Base-by-base conservation (phyloP, 2,797 vertebrate species). In the Platyrinchus mystaceus region DNA sequence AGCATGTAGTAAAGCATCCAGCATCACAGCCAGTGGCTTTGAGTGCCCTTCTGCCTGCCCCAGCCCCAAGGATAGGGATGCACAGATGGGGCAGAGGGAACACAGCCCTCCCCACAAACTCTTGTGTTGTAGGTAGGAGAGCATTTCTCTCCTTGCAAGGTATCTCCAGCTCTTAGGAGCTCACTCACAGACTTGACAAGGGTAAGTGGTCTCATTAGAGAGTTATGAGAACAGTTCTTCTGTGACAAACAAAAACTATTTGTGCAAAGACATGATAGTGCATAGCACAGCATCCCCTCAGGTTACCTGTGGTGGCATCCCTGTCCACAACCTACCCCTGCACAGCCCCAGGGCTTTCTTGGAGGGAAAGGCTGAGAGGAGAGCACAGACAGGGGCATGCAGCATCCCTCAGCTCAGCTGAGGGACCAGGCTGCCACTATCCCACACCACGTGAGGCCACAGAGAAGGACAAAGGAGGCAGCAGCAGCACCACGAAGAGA, bases 201-300 rank as follows among this genome's bases (percentile, higher is more conserved):
- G 53, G 73, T 6, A 82, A 37, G 14, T 6, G 20, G 8, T 43
- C 41, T 85, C 75, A 22, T 80, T 64, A 83, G 20, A 49, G 44
- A 71, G 36, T 55, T 50, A 63, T 2, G 13, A 78, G 30, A 95
- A 90, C 9, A 19, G n/a, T 36, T 64, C 70, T 87, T 64, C 9
- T 81, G 55, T 32, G 37, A 77, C 43, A 92, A 84, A 59, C 76
- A 44, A 77, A 90, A 91, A 37, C 14, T 41, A 16, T 9, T 34
- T n/a, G 24, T 26, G 19, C 2, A 0, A 70, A 47, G 18, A 62
- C 0, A 0, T 4, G 17, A 53, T 1, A 3, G 19, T 22, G 68
- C 32, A 62, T 1, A 18, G 50, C 26, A 30, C 27, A 9, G 44
- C 41, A 23, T 23, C 16, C 12, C 17, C 12, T 6, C 6, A 3